Evolutionary conservation across 2,797 vertebrate genomes (phyloP), one percentile per base, ranked within the genome.

Genomic region (Orientallactaga sibirica): DNA sequence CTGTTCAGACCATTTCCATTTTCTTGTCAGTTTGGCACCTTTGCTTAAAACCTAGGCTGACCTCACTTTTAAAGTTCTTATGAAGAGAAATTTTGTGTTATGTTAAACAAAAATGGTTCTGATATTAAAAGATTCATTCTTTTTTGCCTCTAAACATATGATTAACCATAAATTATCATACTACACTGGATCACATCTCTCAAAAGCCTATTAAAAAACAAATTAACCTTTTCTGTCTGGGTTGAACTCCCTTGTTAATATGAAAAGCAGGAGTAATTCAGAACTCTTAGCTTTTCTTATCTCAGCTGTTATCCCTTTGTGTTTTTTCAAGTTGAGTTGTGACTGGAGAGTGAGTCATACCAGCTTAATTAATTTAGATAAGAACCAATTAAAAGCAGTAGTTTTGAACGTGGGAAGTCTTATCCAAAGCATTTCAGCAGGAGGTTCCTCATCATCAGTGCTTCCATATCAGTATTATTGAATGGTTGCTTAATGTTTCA

Each of bases 211-310:
- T 97, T 97, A 98, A 97, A 97, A 98, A 98, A 95, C 95, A 98
- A 97, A 98, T 98, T 98, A 98, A 98, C 98, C 97, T 98, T 97
- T 98, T 98, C 95, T 97, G 74, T 97, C 94, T 96, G 75, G 84
- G 84, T 97, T 96, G 96, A 97, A 95, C 97, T 97, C 92, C 95
- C 96, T 94, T 96, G 97, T 98, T 98, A 98, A 98, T 97, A 98
- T 97, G 96, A 97, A 98, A 98, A 98, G 97, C 94, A 95, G 93
- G 76, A 96, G 86, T 87, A 97, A 96, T 97, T 98, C 95, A 96
- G 81, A 93, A 81, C 91, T 97, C 92, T 97, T 93, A 93, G 91
- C 94, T 97, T 97, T 96, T 96, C 94, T 97, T 97, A 93, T 84
- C 80, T 83, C 74, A 91, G 75, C 86, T 81, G 91, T 88, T 88